These are phyloP conservation scores for Ursus arctos DNA, from an alignment of 2,113 vertebrate species.

Conservation along the genomic window DNA sequence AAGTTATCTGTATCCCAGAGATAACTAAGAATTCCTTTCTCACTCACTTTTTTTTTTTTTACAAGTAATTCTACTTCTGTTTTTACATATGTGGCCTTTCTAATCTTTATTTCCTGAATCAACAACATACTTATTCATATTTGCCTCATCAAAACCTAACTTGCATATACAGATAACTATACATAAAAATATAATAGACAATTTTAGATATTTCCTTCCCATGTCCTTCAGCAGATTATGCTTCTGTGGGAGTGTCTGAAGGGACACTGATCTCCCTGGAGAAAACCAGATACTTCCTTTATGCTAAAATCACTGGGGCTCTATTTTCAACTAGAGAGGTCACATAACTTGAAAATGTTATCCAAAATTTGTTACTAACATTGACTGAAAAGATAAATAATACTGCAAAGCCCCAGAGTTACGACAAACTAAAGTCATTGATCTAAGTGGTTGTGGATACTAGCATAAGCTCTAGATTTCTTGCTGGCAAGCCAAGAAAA, in stretches of 20 bases:
- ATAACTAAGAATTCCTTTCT: neutral
- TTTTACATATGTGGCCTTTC: neutral
- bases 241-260: neutral
- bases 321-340: neutral
- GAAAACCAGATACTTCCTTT: neutral
- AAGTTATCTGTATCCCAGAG: neutral
- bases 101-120: conserved; percentile 5
- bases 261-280: neutral
- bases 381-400: conserved; percentile 18
- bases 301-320: neutral
- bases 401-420: neutral
- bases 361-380: conserved; percentile 25
- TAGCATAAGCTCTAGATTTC: neutral
- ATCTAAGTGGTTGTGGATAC: neutral
- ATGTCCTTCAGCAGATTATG: neutral
- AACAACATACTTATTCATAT: neutral
- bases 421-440: neutral
- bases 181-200: neutral
- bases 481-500: neutral
- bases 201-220: conserved; percentile 27
- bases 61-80: neutral
- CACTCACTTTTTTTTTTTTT: neutral
- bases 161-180: neutral
- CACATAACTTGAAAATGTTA: conserved; percentile 39
- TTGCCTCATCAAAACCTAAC: conserved; percentile 25